Base-by-base conservation (phyloP, 2,113 vertebrate species). In the Oophaga pumilio region DNA sequence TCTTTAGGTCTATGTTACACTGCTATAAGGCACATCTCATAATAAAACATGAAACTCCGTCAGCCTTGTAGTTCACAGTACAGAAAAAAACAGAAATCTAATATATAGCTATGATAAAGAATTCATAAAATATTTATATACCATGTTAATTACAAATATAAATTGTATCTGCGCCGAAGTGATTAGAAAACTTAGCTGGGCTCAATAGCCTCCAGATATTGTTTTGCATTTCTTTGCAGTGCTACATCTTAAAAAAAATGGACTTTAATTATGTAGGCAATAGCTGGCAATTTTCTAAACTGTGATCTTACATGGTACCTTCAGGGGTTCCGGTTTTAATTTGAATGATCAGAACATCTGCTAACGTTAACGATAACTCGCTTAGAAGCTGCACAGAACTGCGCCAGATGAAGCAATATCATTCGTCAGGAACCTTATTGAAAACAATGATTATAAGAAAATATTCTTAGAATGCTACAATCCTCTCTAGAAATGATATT, bases 71-170 rank as follows among this genome's bases (percentile, higher is more conserved):
- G 50, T 68, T 64, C 17, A 49, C 20, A 22, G 52, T 26, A 13
- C 50, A 20, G 20, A 49, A 92, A 91, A 50, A 92, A 91, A 90
- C 90, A 76, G 90, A 93, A 92, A 90, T 74, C 88, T 89, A 90
- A 91, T 78, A n/a, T 85, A 89, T 92, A 92, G 88, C 73, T 6
- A 59, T 68, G 71, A 91, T 80, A 93, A 90, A 62, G 52, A 18
- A 85, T 50, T 71, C 62, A 91, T 92, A 90, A 95, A 94, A 94
- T 92, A 94, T 93, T 93, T 90, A 94, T 94, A 90, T 87, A 68
- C 87, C 78, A 71, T 89, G 90, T 91, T 93, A 93, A 95, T 93
- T 92, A 91, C 87, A 91, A 92, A 90, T 84, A 91, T 87, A 94
- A 91, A 89, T 89, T 92, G 66, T 74, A 81, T 53, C 78, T 57